These are phyloP conservation scores for Zootoca vivipara DNA, from an alignment of 2,113 vertebrate genomes.

Conservation along the genomic window DNA sequence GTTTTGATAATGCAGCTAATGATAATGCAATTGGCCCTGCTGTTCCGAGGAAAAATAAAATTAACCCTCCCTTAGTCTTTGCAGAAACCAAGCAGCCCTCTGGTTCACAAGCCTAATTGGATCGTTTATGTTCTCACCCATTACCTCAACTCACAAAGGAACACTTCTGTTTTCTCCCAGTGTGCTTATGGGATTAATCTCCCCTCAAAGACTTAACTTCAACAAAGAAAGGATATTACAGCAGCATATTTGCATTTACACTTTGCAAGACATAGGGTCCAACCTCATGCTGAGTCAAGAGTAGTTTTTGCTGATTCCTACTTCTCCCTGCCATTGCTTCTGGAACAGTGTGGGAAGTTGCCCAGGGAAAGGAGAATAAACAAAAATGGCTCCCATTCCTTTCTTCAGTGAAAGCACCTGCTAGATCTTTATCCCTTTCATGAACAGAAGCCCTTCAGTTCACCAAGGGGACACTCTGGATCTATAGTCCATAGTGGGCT, in stretches of 20 bases:
- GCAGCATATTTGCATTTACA: background rate
- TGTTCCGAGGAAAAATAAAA: background rate
- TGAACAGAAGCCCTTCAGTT: background rate
- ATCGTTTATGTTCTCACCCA: constrained; percentile 8
- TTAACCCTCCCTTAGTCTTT: background rate
- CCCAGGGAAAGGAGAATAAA: background rate
- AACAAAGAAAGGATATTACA: background rate
- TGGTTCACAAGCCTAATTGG: background rate
- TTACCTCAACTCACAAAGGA: constrained; percentile 24
- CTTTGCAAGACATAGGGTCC: background rate
- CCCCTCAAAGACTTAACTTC: constrained; percentile 5
- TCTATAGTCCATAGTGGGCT: background rate
- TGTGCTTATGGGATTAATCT: background rate
- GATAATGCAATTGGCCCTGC: background rate
- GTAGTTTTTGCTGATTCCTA: background rate
- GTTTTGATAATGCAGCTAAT: background rate
- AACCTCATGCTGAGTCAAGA: background rate
- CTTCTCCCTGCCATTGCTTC: background rate
- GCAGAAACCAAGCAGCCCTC: background rate
- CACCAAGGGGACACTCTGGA: background rate
- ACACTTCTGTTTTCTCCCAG: background rate
- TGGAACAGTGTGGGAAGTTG: background rate
- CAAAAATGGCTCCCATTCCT: background rate
- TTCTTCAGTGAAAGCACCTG: background rate
- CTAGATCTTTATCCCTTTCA: background rate